These are phyloP conservation scores for Meles meles DNA, from an alignment of 2,113 vertebrate species.

Conservation along the genomic window DNA sequence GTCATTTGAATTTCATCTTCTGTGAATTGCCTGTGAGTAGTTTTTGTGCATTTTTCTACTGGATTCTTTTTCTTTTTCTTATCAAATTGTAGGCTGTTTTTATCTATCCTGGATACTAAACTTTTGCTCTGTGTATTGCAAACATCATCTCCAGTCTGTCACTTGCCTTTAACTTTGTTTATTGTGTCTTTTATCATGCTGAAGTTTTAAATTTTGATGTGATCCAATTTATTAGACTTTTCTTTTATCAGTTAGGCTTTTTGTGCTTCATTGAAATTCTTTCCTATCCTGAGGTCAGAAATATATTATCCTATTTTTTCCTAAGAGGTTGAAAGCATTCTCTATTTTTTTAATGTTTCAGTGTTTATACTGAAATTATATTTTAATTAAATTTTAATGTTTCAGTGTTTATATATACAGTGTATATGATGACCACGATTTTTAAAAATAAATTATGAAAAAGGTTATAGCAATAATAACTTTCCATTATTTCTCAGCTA, in stretches of 20 bases:
- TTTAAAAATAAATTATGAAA: conserved; percentile 51
- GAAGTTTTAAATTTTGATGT: conserved; percentile 53
- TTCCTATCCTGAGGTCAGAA: conserved; percentile 26
- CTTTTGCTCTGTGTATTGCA: conserved; percentile 1
- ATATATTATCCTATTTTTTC: conserved; percentile 37
- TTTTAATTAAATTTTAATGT: too few species aligned
- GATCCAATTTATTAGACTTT: conserved; percentile 48
- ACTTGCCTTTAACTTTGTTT: conserved; percentile 39
- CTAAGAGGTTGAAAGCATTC: conserved; percentile 24
- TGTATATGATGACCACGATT: not conserved
- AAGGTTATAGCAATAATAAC: not conserved
- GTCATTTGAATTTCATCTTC: not conserved
- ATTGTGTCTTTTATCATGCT: not conserved
- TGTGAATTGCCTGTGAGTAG: not conserved
- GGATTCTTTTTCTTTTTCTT: conserved; percentile 28
- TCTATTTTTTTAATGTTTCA: not conserved
- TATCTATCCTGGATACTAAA: not conserved
- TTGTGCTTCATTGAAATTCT: conserved; percentile 51
- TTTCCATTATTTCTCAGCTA: conserved; percentile 46
- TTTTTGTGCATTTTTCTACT: not conserved
- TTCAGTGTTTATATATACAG: conserved; percentile 21
- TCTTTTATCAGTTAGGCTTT: conserved; percentile 29
- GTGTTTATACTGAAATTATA: too few species aligned
- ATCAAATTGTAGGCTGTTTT: not conserved
- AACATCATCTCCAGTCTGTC: not conserved